A percentile compares a stretch with the other conserved stretches of the same genome.
Evolutionary conservation across 2,888 invertebrate genomes (phyloP).

Genomic region (Philereme transversata): DNA sequence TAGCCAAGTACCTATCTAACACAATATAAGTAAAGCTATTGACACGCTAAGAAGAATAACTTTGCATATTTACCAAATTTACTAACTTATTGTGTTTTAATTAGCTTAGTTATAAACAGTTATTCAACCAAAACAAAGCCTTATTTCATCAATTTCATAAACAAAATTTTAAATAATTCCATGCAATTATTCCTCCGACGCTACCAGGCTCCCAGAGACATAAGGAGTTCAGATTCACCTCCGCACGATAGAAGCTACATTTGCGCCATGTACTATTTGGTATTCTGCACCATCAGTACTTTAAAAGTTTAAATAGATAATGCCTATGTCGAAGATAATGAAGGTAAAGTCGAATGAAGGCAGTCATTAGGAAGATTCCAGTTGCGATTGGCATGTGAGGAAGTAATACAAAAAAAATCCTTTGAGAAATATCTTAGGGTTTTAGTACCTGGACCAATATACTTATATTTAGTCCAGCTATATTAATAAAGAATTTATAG

Average conservation of each 20-base stretch:
- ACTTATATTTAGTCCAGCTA: too few species aligned
- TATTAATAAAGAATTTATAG: too few species aligned
- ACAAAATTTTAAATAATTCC: too few species aligned
- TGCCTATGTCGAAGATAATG: slow-evolving; percentile 50
- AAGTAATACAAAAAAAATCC: slow-evolving; percentile 8
- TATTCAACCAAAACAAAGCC: too few species aligned
- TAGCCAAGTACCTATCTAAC: too few species aligned
- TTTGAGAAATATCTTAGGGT: slow-evolving; percentile 1
- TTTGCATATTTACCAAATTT: too few species aligned
- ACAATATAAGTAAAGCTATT: too few species aligned
- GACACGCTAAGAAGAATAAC: too few species aligned
- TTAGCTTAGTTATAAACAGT: too few species aligned
- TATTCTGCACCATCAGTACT: slow-evolving; percentile 39
- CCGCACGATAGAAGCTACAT: slow-evolving; percentile 39
- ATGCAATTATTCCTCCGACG: neutral
- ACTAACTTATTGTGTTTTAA: too few species aligned
- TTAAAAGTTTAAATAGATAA: slow-evolving; percentile 53
- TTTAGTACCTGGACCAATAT: too few species aligned
- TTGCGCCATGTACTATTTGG: slow-evolving; percentile 31
- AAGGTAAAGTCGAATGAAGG: slow-evolving; percentile 46
- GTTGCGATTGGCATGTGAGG: slow-evolving; percentile 39
- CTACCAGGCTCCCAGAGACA: neutral
- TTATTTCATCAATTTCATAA: too few species aligned
- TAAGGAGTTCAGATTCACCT: neutral
- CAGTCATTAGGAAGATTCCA: slow-evolving; percentile 53